Evolutionary conservation across 53 echinoderm and acorn worm species (phyloP), one percentile per base, ranked within the genome.

Genomic region (Echinometra lucunter): DNA sequence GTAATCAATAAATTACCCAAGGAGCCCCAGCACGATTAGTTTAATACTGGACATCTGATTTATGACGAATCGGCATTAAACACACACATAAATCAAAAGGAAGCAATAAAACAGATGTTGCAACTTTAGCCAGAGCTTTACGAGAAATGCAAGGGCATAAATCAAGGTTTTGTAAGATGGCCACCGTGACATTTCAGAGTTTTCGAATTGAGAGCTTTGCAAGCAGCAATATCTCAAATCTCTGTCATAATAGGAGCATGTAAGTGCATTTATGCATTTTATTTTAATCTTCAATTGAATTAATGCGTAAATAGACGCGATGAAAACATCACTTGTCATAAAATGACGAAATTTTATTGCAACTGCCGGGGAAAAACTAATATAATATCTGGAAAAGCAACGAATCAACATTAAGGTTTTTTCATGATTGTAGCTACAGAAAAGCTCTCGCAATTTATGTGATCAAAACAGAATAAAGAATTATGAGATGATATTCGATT

Each of bases 11-110:
- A 85, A 85, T 47, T 49, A 12, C 44, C 53, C 49, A 49, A 49
- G 30, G 30, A 49, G 28, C 85, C 11, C 85, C 81, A 25, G 44
- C 42, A 81, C 81, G 49, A 85, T 85, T 85, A 85, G 85, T 85
- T 85, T n/a, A n/a, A n/a, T n/a, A 85, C 38, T 89, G 89, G 37
- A 57, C 58, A 57, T 60, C 40, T 89, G 89, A 89, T 89, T 89
- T 89, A 89, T 60, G 89, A 89, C 60, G 89, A 89, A 58, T 60
- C 89, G 60, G 58, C 30, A 89, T 89, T 89, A 89, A 89, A 89
- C 89, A 58, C 37, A 89, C 89, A 37, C 89, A 89, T 89, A 89
- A 60, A 89, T 58, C 58, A 58, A 37, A 23, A 21, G 58, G 19
- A 58, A 58, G 40, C 89, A 89, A 57, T 60, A 57, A 58, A 60